Base-by-base conservation (phyloP, 2,113 vertebrate species). In the Pithys albifrons region DNA sequence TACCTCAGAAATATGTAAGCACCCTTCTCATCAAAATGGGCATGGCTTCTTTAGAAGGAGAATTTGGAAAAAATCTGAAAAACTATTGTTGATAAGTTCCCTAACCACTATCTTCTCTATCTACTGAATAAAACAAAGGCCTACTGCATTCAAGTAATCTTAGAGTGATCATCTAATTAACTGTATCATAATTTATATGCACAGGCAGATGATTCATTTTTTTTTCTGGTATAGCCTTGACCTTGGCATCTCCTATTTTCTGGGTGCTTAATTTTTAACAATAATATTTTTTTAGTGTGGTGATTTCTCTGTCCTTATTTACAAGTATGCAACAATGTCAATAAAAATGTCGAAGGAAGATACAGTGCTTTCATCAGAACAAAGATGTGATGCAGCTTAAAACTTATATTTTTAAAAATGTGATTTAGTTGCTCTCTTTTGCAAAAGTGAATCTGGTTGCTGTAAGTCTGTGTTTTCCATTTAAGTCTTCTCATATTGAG, bases 401-500 rank as follows among this genome's bases (percentile, higher is more conserved):
- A 91, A 89, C 43, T 69, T 91, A 27, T 52, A 39, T 84, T 74
- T 82, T 95, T 59, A 65, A 93, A 96, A 90, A 74, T 78, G 62
- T 89, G 93, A 92, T 81, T 61, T 88, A 92, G 69, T 77, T 76
- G 19, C 23, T 89, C 61, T 65, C 97, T 97, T 93, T 97, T 96
- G 78, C 94, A 97, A 97, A 97, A 98, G 98, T 98, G 96, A 96
- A 96, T 98, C 98, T 97, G 97, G 97, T 98, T 97, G 97, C 98
- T 98, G 97, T 97, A 97, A 98, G 97, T 97, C 98, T 98, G 97
- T 98, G 97, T 98, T 98, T 99, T 98, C 98, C 97, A 98, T 98
- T 98, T 98, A 98, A 98, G 98, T 98, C 98, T 98, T 98, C 98
- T 98, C 98, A 97, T 98, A 98, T 97, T 71, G 88, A 97, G 96